Percentiles rank a stretch among this genome's conserved stretches.
Conservation (phyloP, 2,888 invertebrate species). For the Agrochola lychnidis region DNA sequence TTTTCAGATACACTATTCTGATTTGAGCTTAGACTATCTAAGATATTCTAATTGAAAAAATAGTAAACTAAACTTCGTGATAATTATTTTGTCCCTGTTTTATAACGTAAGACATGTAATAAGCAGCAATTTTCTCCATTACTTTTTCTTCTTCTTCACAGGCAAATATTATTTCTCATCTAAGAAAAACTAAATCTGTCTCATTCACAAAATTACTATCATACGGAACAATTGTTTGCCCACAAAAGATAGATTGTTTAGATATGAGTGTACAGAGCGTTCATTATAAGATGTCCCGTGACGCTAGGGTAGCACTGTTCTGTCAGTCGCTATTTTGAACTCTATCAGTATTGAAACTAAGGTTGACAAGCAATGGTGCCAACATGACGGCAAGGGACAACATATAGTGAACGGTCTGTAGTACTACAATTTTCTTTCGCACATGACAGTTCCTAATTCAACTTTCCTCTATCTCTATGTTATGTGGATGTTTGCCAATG, state of each 20-base stretch:
- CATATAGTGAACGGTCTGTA: too few relatives aligned
- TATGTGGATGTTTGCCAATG: slow-evolving; percentile 57
- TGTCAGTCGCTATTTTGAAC: too few relatives aligned
- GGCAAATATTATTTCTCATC: not conserved
- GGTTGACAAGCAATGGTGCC: too few relatives aligned
- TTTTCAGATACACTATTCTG: not conserved
- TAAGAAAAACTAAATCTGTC: slow-evolving; percentile 30
- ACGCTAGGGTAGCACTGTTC: too few relatives aligned
- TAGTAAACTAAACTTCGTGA: not conserved
- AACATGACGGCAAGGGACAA: too few relatives aligned
- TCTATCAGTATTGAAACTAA: too few relatives aligned
- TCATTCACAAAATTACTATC: slow-evolving; percentile 31
- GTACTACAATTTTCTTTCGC: slow-evolving; percentile 48
- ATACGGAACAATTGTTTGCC: slow-evolving; percentile 43
- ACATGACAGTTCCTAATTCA: slow-evolving; percentile 53
- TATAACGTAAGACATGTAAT: not conserved
- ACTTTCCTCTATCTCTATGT: slow-evolving; percentile 41
- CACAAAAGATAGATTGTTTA: slow-evolving; percentile 60
- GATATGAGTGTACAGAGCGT: slow-evolving; percentile 40
- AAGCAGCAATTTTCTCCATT: slow-evolving; percentile 13
- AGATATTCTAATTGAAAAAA: not conserved
- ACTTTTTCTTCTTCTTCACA: not conserved
- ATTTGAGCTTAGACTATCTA: not conserved
- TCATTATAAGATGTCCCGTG: too few relatives aligned
- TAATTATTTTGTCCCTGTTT: not conserved